These are phyloP conservation scores for Drosophila leonis DNA, from an alignment of 2,888 invertebrate genomes.

Conservation along the genomic window DNA sequence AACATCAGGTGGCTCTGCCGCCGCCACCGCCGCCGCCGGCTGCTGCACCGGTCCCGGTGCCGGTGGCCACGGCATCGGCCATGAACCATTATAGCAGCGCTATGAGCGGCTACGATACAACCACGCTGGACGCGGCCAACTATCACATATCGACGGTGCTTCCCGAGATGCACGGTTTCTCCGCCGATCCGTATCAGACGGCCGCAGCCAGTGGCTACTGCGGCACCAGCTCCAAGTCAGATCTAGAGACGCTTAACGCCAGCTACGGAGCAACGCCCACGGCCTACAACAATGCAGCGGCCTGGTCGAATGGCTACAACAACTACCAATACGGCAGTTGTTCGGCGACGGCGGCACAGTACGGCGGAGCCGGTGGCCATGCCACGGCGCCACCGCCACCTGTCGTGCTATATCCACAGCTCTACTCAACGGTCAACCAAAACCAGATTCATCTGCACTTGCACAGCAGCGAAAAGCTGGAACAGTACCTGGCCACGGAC, in stretches of 20 bases:
- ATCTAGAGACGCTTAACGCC: slow-evolving; percentile 83
- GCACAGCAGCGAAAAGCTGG: slow-evolving; percentile 89
- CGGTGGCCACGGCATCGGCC: slow-evolving; percentile 72
- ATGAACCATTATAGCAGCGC: slow-evolving; percentile 81
- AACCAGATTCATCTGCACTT: slow-evolving; percentile 94
- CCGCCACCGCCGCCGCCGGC: slow-evolving; percentile 86
- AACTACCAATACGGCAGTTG: slow-evolving; percentile 89
- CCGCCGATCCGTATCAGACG: slow-evolving; percentile 85
- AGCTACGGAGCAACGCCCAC: slow-evolving; percentile 74
- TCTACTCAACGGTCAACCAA: slow-evolving; percentile 94
- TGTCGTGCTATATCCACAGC: slow-evolving; percentile 91
- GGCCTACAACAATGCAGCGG: slow-evolving; percentile 82
- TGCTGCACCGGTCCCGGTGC: slow-evolving; percentile 63
- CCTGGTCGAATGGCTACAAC: slow-evolving; percentile 88
- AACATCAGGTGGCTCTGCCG: slow-evolving; percentile 85
- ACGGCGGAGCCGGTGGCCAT: slow-evolving; percentile 53
- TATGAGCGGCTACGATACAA: slow-evolving; percentile 85
- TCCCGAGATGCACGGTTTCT: slow-evolving; percentile 87
- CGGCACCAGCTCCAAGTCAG: slow-evolving; percentile 69
- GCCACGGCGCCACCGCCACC: slow-evolving; percentile 86
- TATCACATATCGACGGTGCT: slow-evolving; percentile 87
- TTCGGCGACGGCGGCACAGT: slow-evolving; percentile 81
- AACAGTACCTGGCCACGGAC: slow-evolving; percentile 88
- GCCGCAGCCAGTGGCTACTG: slow-evolving; percentile 67
- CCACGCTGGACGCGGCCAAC: slow-evolving; percentile 79